Percentiles rank a stretch among this genome's conserved stretches.
Evolutionary conservation across 2,888 invertebrate genomes (phyloP).

Genomic region (Latheticus oryzae): DNA sequence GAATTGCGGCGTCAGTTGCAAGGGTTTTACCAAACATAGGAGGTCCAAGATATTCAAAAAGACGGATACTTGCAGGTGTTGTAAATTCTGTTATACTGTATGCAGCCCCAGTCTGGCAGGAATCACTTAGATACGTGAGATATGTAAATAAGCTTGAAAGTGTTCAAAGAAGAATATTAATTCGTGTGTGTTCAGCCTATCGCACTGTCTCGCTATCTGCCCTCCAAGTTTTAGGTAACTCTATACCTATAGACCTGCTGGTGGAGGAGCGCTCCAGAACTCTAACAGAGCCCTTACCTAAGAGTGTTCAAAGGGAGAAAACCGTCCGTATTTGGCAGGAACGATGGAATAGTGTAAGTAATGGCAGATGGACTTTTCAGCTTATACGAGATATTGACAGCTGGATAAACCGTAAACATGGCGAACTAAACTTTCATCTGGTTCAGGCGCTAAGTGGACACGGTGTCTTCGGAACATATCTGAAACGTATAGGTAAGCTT

Average conservation of each 20-base stretch:
- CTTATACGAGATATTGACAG: too few species aligned
- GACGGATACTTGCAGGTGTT: background rate
- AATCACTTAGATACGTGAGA: background rate
- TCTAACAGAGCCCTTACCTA: too few species aligned
- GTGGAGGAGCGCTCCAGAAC: too few species aligned
- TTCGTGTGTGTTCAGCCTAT: too few species aligned
- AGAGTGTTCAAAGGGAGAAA: too few species aligned
- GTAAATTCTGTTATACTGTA: background rate
- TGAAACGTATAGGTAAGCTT: background rate
- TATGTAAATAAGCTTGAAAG: background rate
- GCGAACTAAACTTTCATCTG: background rate
- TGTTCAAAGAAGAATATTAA: too few species aligned
- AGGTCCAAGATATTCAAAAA: background rate
- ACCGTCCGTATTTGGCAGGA: too few species aligned
- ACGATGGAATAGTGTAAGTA: too few species aligned
- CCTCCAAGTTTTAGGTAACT: too few species aligned
- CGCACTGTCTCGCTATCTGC: too few species aligned
- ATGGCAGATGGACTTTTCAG: too few species aligned
- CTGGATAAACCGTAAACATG: background rate
- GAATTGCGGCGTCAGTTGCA: background rate
- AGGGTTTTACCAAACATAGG: slow-evolving; percentile 16
- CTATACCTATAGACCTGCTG: too few species aligned
- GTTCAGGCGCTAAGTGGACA: slow-evolving; percentile 28
- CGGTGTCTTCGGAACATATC: slow-evolving; percentile 25
- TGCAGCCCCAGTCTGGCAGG: background rate